Conservation (phyloP, 2,888 invertebrate species). For the Dinocampus coccinellae region DNA sequence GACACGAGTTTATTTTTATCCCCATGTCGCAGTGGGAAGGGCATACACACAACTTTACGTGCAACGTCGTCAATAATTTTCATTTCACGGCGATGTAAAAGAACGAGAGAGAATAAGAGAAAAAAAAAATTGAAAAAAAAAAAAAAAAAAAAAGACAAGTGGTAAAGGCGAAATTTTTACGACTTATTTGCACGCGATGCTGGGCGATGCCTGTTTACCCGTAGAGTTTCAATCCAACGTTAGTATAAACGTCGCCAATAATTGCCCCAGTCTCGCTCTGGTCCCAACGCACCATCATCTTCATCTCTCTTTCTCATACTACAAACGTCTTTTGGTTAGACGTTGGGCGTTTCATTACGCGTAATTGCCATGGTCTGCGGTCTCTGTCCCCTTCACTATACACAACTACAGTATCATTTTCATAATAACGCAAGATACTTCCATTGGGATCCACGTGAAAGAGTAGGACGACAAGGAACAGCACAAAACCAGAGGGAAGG, state of each 20-base stretch:
- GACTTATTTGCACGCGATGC: conserved; percentile 61
- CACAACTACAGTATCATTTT: conserved; percentile 66
- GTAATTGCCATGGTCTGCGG: conserved; percentile 68
- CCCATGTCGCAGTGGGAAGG: conserved; percentile 14
- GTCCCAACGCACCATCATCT: conserved; percentile 29
- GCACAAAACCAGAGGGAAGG: not conserved
- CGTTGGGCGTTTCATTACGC: conserved; percentile 67
- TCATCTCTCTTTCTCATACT: conserved; percentile 25
- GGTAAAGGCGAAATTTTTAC: conserved; percentile 47
- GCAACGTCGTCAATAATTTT: conserved; percentile 49
- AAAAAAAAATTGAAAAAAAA: conserved; percentile 20
- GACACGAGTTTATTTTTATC: conserved; percentile 31
- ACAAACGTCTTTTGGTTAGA: conserved; percentile 46
- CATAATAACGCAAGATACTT: conserved; percentile 62
- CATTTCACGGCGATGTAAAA: conserved; percentile 41
- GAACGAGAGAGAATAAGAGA: conserved; percentile 36
- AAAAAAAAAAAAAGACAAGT: conserved; percentile 13
- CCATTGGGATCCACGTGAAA: conserved; percentile 32
- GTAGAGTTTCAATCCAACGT: conserved; percentile 29
- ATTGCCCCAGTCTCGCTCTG: conserved; percentile 29
- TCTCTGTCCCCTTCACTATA: conserved; percentile 51
- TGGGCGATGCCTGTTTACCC: conserved; percentile 25
- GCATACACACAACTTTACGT: conserved; percentile 40
- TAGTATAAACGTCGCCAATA: conserved; percentile 31
- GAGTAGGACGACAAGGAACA: conserved; percentile 12